Evolutionary conservation across 1,140 invertebrate species (phyloP).

Genomic region (Drosophila jambulina): DNA sequence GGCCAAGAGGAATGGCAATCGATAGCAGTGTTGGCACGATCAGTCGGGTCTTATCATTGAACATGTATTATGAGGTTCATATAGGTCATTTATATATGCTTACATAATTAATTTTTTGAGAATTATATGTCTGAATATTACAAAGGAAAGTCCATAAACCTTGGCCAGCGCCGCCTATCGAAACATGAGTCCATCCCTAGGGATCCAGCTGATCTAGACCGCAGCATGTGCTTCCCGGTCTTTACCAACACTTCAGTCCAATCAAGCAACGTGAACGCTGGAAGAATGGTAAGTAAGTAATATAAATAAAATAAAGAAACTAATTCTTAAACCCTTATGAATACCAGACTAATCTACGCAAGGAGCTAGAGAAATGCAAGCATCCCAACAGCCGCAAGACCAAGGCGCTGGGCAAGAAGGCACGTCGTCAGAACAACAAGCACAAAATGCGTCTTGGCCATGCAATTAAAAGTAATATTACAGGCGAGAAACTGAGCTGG

Average conservation of each 20-base stretch:
- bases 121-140: no score
- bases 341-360: slow-evolving; percentile 80
- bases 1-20: background rate
- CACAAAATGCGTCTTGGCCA: slow-evolving; percentile 88
- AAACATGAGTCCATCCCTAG: background rate
- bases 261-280: slow-evolving; percentile 26
- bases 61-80: no score
- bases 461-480: slow-evolving; percentile 89
- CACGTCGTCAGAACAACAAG: slow-evolving; percentile 88
- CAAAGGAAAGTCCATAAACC: no score
- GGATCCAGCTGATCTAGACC: slow-evolving; percentile 6
- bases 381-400: slow-evolving; percentile 93
- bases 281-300: slow-evolving; percentile 6
- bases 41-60: background rate
- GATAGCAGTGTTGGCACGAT: slow-evolving; percentile 11
- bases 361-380: slow-evolving; percentile 88
- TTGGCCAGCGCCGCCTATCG: background rate
- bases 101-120: background rate
- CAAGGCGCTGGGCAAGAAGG: slow-evolving; percentile 88
- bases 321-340: background rate
- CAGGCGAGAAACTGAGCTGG: slow-evolving; percentile 91
- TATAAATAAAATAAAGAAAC: background rate
- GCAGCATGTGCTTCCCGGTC: slow-evolving; percentile 5
- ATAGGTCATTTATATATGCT: background rate
- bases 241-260: slow-evolving; percentile 21